Evolutionary conservation across 2,888 invertebrate genomes (phyloP), one percentile per base, ranked within the genome.

Genomic region (Keiferia lycopersicella): DNA sequence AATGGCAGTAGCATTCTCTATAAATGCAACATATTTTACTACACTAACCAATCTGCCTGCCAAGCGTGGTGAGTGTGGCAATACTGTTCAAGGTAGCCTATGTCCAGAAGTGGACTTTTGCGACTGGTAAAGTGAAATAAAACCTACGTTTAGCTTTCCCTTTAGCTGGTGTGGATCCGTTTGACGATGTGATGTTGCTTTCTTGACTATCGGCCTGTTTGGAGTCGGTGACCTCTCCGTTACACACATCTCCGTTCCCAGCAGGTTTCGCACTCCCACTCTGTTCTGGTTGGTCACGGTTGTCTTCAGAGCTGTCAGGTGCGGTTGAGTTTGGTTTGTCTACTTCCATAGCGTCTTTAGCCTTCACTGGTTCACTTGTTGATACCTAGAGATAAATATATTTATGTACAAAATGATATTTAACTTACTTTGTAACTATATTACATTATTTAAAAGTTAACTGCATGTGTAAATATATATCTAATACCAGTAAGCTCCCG

Each of bases 281-380:
- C 68, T 90, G 91, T 69, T 89, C 89, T 62, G 92, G 91, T 64
- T 84, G 78, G 56, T 77, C 71, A 65, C 83, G 82, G 65, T 88
- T 91, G 69, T 92, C 92, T 39, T 77, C 91, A 0, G 92, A 92
- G 68, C 92, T 92, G 70, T 92, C 92, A 11, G 92, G 92, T 10
- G 83, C 83, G 12, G 85, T 77, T 7, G 80, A 69, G 61, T 67
- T 77, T 18, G 76, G 65, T 69, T 89, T 88, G 3, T 83, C 83
- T n/a, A 81, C 77, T 22, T 83, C 82, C 77, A 80, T 81, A 41
- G 74, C 69, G 20, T 83, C 84, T 58, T 78, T 80, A 8, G 75
- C 65, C 66, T 73, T 77, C 34, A 78, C 80, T 4, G 86, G 82
- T 38, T 88, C 91, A 71, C 91, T 92, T 8, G 92, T 92, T 20